Percentiles rank a stretch among this genome's conserved stretches.
These are phyloP conservation scores for Melanocharis versteri DNA, from an alignment of 2,113 vertebrate genomes.

Conservation along the genomic window DNA sequence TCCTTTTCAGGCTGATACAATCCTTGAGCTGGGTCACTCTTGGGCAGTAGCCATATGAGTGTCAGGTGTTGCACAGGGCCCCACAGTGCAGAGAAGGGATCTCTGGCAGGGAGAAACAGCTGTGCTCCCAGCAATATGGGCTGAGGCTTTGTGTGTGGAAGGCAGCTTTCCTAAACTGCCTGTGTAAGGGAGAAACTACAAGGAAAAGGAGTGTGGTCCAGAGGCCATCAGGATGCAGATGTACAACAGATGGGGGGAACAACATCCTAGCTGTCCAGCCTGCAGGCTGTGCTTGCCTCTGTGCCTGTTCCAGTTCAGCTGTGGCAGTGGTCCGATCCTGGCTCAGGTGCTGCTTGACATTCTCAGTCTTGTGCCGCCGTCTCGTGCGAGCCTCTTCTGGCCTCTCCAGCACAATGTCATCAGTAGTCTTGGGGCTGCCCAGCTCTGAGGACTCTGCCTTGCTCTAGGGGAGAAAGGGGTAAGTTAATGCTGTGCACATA, in stretches of 20 bases:
- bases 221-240: not conserved
- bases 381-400: slow-evolving; percentile 85
- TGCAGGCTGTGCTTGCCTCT: slow-evolving; percentile 73
- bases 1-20: not conserved
- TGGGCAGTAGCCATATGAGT: not conserved
- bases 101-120: not conserved
- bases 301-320: slow-evolving; percentile 84
- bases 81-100: not conserved
- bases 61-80: not conserved
- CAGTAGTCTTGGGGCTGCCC: slow-evolving; percentile 93
- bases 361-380: slow-evolving; percentile 94
- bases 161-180: not conserved
- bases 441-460: slow-evolving; percentile 89
- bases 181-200: not conserved
- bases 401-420: slow-evolving; percentile 92
- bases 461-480: slow-evolving; percentile 73
- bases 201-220: not conserved
- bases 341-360: slow-evolving; percentile 88
- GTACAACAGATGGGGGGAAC: not conserved
- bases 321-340: slow-evolving; percentile 76
- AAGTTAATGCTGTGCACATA: not conserved
- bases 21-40: not conserved
- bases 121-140: not conserved
- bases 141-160: not conserved
- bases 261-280: not conserved